These are phyloP conservation scores for Hyperoplus lanceolatus DNA, from an alignment of 2,797 vertebrate species.

Conservation along the genomic window DNA sequence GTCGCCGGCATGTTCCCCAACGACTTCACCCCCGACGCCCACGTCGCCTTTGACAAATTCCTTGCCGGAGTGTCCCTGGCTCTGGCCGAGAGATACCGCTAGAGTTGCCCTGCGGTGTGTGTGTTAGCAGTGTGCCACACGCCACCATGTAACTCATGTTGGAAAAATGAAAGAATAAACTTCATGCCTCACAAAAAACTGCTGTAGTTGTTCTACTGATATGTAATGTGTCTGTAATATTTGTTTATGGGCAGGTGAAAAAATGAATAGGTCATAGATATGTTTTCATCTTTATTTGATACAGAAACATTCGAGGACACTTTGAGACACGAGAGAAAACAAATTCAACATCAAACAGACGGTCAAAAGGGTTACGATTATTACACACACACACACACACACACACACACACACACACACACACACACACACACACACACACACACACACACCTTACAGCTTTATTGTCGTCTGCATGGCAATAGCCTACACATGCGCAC, in stretches of 20 bases:
- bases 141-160: not conserved
- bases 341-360: not conserved
- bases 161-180: conserved; percentile 53
- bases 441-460: not conserved
- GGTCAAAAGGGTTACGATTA: not conserved
- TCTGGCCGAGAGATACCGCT: conserved; percentile 90
- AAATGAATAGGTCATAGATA: not conserved
- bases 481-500: conserved; percentile 4
- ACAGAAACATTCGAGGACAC: not conserved
- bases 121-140: not conserved
- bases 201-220: no score
- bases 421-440: not conserved
- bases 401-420: not conserved
- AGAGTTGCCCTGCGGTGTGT: conserved; percentile 11
- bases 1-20: conserved; percentile 74
- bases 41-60: conserved; percentile 91
- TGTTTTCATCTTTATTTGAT: conserved; percentile 39
- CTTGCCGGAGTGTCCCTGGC: conserved; percentile 70
- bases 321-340: not conserved
- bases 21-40: conserved; percentile 80
- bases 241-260: not conserved
- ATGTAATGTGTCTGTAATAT: no score
- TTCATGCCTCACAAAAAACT: not conserved
- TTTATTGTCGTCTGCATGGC: not conserved
- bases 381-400: not conserved